phyloP scores from a whole-genome alignment of 2,113 vertebrate genomes.

The Syngnathus typhle region DNA sequence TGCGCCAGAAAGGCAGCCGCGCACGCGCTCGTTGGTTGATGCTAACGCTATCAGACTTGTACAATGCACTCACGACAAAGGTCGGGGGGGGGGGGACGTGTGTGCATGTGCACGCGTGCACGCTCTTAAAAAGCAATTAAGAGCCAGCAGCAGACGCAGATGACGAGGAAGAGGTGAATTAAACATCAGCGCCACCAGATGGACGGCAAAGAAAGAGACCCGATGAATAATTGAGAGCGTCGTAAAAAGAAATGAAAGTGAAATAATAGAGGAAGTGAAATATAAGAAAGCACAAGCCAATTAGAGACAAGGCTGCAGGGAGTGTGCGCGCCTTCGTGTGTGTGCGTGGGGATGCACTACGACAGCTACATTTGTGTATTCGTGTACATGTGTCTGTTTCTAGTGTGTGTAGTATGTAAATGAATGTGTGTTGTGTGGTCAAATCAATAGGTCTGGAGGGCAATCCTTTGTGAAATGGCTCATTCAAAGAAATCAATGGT shows the following conservation, averaged over 20 bases:
- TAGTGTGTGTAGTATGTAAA: neutral
- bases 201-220: slow-evolving; percentile 49
- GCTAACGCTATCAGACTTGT: slow-evolving; percentile 60
- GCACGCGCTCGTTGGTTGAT: slow-evolving; percentile 58
- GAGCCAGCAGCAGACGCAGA: slow-evolving; percentile 36
- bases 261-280: slow-evolving; percentile 67
- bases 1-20: slow-evolving; percentile 26
- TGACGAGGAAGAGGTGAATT: slow-evolving; percentile 62
- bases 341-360: neutral
- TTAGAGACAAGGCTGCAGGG: slow-evolving; percentile 51
- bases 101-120: slow-evolving; percentile 25
- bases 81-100: neutral
- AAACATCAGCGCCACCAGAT: slow-evolving; percentile 66
- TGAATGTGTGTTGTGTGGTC: neutral
- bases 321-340: slow-evolving; percentile 23
- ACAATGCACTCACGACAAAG: slow-evolving; percentile 49
- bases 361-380: neutral
- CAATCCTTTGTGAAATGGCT: neutral
- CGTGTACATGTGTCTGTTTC: neutral
- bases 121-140: slow-evolving; percentile 67
- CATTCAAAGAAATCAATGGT: slow-evolving; percentile 4
- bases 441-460: too few relatives aligned
- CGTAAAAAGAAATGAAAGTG: slow-evolving; percentile 61
- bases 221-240: slow-evolving; percentile 67
- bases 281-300: slow-evolving; percentile 65